Conservation (phyloP, 2,888 invertebrate genomes). For the Strigamia maritima region DNA sequence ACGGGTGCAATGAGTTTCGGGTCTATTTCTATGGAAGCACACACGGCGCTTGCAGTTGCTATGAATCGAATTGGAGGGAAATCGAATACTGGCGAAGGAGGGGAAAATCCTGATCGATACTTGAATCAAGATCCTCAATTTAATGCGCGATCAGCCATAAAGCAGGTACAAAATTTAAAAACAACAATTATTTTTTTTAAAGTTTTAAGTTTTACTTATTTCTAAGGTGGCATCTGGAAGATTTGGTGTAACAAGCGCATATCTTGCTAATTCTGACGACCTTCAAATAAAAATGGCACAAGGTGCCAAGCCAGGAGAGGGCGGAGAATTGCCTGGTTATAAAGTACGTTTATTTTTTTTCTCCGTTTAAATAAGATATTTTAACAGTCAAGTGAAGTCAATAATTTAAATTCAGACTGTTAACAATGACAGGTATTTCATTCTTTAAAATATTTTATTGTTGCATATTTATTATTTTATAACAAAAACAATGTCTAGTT, state of each 20-base stretch:
- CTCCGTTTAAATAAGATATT: neutral
- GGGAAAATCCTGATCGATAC: constrained; percentile 66
- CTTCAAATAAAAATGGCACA: constrained; percentile 99
- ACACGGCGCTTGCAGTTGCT: constrained; percentile 88
- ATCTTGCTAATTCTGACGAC: constrained; percentile 95
- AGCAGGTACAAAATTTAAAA: too few relatives aligned
- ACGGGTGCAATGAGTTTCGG: constrained; percentile 97
- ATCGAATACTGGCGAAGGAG: constrained; percentile 99
- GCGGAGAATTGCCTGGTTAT: constrained; percentile 90
- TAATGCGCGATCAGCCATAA: constrained; percentile 89
- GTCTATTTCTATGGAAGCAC: constrained; percentile 94
- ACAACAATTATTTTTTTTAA: neutral
- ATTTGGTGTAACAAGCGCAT: constrained; percentile 96
- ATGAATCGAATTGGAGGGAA: constrained; percentile 98
- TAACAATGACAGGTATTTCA: too few relatives aligned
- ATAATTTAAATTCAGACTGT: too few relatives aligned
- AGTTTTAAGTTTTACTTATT: neutral
- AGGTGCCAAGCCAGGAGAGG: constrained; percentile 98
- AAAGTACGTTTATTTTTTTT: constrained; percentile 58
- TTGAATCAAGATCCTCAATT: constrained; percentile 73
- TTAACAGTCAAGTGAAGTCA: too few relatives aligned
- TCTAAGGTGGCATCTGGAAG: constrained; percentile 85
- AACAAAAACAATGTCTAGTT: too few relatives aligned
- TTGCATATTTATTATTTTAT: too few relatives aligned
- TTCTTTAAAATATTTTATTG: too few relatives aligned